Percentiles rank a stretch among this genome's conserved stretches.
These are phyloP conservation scores for Hirundo rustica DNA, from an alignment of 2,797 vertebrate species.

Conservation along the genomic window DNA sequence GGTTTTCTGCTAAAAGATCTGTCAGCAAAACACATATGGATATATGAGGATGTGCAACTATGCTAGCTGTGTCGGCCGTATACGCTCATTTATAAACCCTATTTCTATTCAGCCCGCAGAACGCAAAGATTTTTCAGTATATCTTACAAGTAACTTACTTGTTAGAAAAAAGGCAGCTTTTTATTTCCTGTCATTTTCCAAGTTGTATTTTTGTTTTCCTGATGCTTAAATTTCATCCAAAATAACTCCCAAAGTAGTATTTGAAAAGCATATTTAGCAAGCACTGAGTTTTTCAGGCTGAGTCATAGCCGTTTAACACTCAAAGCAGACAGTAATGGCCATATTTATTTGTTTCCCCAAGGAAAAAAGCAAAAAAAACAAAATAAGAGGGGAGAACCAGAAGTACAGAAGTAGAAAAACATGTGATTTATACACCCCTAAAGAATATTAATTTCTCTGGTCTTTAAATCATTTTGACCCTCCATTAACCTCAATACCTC, in stretches of 20 bases:
- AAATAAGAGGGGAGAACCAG: constrained; percentile 14
- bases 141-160: neutral
- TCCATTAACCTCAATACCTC: neutral
- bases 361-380: neutral
- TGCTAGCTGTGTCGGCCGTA: neutral
- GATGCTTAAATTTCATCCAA: constrained; percentile 29
- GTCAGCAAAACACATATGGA: neutral
- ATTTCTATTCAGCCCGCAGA: neutral
- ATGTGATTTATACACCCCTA: neutral
- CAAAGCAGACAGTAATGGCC: neutral
- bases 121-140: neutral
- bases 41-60: neutral
- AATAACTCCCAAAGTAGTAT: neutral
- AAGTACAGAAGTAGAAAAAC: neutral
- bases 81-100: neutral
- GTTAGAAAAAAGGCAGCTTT: neutral
- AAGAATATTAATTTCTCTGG: neutral
- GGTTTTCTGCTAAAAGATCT: neutral
- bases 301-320: constrained; percentile 8
- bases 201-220: constrained; percentile 44
- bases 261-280: constrained; percentile 46
- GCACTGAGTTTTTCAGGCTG: neutral
- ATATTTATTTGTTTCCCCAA: neutral
- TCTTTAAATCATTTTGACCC: neutral
- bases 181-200: constrained; percentile 60